Base-by-base conservation (phyloP, 2,797 vertebrate species). In the Myioborus miniatus region DNA sequence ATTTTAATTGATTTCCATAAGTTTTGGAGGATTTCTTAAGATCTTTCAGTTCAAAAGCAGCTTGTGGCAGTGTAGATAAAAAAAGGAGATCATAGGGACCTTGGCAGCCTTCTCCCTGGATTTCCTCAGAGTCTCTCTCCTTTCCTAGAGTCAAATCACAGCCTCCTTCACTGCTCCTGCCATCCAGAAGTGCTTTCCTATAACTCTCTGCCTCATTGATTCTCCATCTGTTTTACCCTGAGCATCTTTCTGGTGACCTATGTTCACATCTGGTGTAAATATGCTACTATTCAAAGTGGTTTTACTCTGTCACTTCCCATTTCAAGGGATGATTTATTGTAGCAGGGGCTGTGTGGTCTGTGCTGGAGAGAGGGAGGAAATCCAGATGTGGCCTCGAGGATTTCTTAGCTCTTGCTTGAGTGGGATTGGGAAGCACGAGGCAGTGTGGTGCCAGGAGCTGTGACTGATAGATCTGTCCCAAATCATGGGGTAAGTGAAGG, bases 191-290 rank as follows among this genome's bases (percentile, higher is more conserved):
- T 55, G 70, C 59, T 78, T 94, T 90, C 83, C 92, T 81, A 27
- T 27, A 71, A 47, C 43, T 72, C 82, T 93, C 65, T 63, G 94
- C 94, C 84, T 96, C 95, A 95, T 93, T 96, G 95, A 32, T 83
- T 94, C 69, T 94, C 95, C 94, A 96, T 96, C 94, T 97, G 94
- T 87, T 96, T 90, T 60, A 63, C 59, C 92, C 79, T 82, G 69
- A 92, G 30, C 70, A 86, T 89, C 69, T 95, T 97, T 82, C 76
- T 95, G 80, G 87, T 97, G 95, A 95, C 95, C 94, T 81, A 1
- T 88, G 91, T 52, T 93, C 14, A 16, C 94, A 93, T 91, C 94
- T 96, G 94, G 76, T 95, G 67, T 87, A 91, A 97, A 96, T 93
- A 95, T 90, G 92, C 56, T 90, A 1, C 84, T 76, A 63, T 96